Evolutionary conservation across 2,797 vertebrate species (phyloP).

Genomic region (Streptopelia turtur): DNA sequence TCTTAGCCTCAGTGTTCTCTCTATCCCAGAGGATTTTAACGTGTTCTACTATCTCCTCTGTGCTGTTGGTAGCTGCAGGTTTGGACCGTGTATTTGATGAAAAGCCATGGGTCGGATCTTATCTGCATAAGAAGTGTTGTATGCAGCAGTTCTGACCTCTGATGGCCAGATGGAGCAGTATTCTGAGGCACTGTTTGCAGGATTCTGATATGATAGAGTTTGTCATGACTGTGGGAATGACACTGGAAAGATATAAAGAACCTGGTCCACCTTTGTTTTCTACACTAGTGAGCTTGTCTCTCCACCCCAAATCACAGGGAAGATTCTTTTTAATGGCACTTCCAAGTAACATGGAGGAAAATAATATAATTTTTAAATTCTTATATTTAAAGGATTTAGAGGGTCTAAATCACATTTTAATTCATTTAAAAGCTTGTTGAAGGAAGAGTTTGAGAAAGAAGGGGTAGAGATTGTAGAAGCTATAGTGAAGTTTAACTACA

Average conservation of each 20-base stretch:
- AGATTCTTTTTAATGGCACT: not conserved
- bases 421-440: not conserved
- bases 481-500: not conserved
- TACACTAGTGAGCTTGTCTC: not conserved
- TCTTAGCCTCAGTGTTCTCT: not conserved
- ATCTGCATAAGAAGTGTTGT: fast-evolving
- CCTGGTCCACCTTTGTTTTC: not conserved
- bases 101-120: not conserved
- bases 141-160: slow-evolving; percentile 79
- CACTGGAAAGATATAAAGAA: not conserved
- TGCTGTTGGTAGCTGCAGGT: not conserved
- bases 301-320: not conserved
- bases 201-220: not conserved
- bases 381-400: not conserved
- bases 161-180: slow-evolving; percentile 66
- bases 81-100: not conserved
- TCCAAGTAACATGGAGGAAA: not conserved
- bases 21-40: not conserved
- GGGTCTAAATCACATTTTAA: not conserved
- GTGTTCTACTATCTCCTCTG: not conserved
- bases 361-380: not conserved
- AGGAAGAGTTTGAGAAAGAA: not conserved
- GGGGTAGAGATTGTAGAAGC: not conserved
- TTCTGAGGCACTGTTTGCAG: not conserved
- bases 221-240: not conserved